Evolutionary conservation across 2,888 invertebrate species (phyloP).

Genomic region (Coleophora deauratella): DNA sequence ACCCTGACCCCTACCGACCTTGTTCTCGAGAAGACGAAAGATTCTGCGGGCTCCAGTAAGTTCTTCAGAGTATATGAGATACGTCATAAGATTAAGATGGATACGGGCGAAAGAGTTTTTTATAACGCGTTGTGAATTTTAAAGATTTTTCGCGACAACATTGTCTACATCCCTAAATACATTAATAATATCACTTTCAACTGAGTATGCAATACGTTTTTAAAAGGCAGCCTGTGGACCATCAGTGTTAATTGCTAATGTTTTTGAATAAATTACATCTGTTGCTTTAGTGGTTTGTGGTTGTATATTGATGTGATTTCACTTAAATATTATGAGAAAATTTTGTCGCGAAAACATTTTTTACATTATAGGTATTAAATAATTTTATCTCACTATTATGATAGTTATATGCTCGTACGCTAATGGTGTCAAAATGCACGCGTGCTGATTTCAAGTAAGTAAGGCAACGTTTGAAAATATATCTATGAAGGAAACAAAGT

Average conservation of each 20-base stretch:
- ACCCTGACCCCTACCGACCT: no score
- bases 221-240: no score
- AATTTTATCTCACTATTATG: conserved; percentile 55
- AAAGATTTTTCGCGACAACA: conserved; percentile 45
- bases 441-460: conserved; percentile 42
- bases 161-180: conserved; percentile 25
- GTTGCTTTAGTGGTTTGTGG: not conserved
- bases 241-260: no score
- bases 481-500: no score
- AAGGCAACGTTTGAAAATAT: conserved; percentile 20
- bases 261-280: no score
- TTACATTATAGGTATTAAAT: conserved; percentile 42
- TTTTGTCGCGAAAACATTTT: conserved; percentile 43
- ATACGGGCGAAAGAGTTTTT: conserved; percentile 55
- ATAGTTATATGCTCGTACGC: conserved; percentile 48
- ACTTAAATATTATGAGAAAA: conserved; percentile 24
- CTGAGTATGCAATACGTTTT: no score
- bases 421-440: conserved; percentile 66
- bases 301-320: not conserved
- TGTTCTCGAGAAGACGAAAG: not conserved
- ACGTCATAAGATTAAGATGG: conserved; percentile 24
- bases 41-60: not conserved
- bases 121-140: conserved; percentile 67
- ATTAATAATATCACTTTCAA: no score
- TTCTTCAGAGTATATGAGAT: conserved; percentile 26